Conservation (phyloP, 2,888 invertebrate species). For the Cactoblastis cactorum region DNA sequence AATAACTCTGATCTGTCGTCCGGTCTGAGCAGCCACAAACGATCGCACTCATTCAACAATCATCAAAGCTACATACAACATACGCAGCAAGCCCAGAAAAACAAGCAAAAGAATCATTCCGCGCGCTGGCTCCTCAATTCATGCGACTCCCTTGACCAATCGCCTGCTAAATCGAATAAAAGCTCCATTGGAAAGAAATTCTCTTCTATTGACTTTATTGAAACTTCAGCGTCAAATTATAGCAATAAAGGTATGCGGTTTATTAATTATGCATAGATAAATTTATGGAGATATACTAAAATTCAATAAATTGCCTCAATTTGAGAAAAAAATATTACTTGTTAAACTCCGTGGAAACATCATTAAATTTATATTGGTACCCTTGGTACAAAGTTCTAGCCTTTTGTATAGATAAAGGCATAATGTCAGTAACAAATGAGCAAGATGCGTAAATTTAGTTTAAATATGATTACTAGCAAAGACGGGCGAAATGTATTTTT, state of each 20-base stretch:
- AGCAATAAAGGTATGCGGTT: conserved; percentile 72
- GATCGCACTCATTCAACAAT: conserved; percentile 84
- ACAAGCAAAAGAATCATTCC: conserved; percentile 81
- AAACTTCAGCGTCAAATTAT: conserved; percentile 76
- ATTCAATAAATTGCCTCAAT: not conserved
- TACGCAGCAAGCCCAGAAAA: conserved; percentile 79
- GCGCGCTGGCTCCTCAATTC: conserved; percentile 73
- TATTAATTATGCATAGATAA: not conserved
- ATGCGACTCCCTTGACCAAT: conserved; percentile 72
- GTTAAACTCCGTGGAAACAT: not conserved
- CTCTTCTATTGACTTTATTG: conserved; percentile 76
- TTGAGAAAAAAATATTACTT: no score
- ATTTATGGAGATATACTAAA: not conserved
- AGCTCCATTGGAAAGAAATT: conserved; percentile 80
- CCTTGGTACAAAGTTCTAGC: no score
- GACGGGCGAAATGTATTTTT: no score
- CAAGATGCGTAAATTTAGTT: no score
- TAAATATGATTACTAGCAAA: no score
- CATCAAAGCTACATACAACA: conserved; percentile 84
- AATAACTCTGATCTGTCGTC: conserved; percentile 72
- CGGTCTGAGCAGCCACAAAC: conserved; percentile 81
- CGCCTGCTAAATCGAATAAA: conserved; percentile 62
- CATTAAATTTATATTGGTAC: no score
- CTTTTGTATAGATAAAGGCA: no score
- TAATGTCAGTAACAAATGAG: no score